Percentiles rank a stretch among this genome's conserved stretches.
These are phyloP conservation scores for Dascillus cervinus DNA, from an alignment of 2,888 invertebrate species.

Conservation along the genomic window DNA sequence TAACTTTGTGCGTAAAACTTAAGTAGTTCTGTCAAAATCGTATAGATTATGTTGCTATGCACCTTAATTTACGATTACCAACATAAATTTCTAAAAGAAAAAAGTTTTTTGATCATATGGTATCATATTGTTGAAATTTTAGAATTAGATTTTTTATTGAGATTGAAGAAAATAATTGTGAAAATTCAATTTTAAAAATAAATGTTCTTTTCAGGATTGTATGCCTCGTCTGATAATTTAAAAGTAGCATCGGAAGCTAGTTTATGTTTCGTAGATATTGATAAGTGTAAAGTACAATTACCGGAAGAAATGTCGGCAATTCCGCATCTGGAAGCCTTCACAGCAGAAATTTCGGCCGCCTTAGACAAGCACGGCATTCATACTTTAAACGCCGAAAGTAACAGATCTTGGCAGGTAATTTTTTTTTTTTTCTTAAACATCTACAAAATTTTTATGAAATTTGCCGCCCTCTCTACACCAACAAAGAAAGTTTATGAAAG, in stretches of 20 bases:
- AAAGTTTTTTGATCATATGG: too few relatives aligned
- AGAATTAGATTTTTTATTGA: conserved; percentile 1
- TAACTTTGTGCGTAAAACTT: too few relatives aligned
- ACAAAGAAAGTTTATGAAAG: too few relatives aligned
- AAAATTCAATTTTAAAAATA: conserved; percentile 4
- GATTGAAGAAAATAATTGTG: too few relatives aligned
- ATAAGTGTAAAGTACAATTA: conserved; percentile 83
- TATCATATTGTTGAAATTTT: not conserved
- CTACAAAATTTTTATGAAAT: too few relatives aligned
- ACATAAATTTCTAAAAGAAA: too few relatives aligned
- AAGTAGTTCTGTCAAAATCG: too few relatives aligned
- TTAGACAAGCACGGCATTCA: conserved; percentile 60
- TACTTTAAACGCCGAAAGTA: conserved; percentile 33
- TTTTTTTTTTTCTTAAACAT: too few relatives aligned
- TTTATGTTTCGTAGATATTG: conserved; percentile 93
- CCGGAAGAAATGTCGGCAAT: conserved; percentile 93
- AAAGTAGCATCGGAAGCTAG: conserved; percentile 75
- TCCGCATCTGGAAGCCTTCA: conserved; percentile 82
- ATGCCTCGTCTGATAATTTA: conserved; percentile 54
- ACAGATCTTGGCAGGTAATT: conserved; percentile 22
- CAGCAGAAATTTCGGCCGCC: conserved; percentile 71
- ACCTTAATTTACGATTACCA: too few relatives aligned
- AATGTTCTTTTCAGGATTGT: conserved; percentile 45
- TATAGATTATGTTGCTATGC: too few relatives aligned
- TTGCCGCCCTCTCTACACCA: too few relatives aligned